Evolutionary conservation across 1,140 invertebrate genomes (phyloP).

Genomic region (Bombus pascuorum): DNA sequence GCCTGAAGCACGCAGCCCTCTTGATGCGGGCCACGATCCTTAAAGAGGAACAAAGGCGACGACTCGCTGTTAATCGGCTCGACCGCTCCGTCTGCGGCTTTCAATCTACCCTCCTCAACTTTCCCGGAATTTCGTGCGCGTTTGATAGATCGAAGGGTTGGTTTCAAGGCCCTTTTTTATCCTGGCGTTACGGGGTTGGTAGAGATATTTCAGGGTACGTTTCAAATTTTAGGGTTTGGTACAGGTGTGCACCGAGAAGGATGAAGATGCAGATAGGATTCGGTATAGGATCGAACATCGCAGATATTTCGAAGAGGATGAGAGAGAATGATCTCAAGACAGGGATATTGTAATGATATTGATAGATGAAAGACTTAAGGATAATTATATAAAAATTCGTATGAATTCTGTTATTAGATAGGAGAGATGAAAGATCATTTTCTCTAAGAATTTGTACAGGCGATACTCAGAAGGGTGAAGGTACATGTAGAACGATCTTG

Average conservation of each 20-base stretch:
- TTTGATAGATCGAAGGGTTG: neutral
- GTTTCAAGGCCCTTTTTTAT: neutral
- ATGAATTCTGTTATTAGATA: too few relatives aligned
- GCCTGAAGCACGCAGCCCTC: neutral
- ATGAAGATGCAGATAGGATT: neutral
- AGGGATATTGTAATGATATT: too few relatives aligned
- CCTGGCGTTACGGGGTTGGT: neutral
- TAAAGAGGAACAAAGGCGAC: conserved; percentile 13
- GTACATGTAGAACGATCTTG: too few relatives aligned
- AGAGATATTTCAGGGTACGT: neutral
- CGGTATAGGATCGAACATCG: neutral
- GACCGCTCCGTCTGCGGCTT: conserved; percentile 1
- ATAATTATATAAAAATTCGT: too few relatives aligned
- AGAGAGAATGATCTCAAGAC: neutral
- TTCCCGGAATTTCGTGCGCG: neutral
- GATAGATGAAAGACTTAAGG: too few relatives aligned
- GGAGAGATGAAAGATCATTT: too few relatives aligned
- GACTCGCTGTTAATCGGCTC: conserved; percentile 9
- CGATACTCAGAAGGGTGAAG: too few relatives aligned
- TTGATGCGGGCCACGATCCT: conserved; percentile 5
- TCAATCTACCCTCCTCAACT: neutral
- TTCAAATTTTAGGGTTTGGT: neutral
- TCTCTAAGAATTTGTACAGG: too few relatives aligned
- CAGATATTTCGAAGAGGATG: neutral
- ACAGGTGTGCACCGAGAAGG: too few relatives aligned